These are phyloP conservation scores for Iguana delicatissima DNA, from an alignment of 2,797 vertebrate genomes.

Conservation along the genomic window DNA sequence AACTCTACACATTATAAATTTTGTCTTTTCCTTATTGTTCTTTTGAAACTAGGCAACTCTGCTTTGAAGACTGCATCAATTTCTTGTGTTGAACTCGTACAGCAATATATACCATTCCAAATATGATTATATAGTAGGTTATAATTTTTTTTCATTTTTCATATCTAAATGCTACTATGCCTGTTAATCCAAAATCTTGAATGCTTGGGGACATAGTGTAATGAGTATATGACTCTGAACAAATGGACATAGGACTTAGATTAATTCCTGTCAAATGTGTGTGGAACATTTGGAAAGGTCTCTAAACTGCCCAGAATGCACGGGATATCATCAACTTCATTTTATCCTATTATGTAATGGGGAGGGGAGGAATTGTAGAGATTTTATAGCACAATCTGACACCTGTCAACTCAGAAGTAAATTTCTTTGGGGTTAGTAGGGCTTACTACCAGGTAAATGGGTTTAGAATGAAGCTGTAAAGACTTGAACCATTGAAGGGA, in stretches of 20 bases:
- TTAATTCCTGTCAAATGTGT: neutral
- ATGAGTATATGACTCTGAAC: neutral
- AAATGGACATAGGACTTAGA: neutral
- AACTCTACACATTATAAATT: too few relatives aligned
- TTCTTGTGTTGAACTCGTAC: neutral
- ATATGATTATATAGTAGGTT: neutral
- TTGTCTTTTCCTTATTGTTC: too few relatives aligned
- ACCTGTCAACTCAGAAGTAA: neutral
- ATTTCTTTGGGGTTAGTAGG: neutral
- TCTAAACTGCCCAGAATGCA: neutral
- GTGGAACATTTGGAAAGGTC: neutral
- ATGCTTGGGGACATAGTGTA: neutral
- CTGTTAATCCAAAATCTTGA: neutral
- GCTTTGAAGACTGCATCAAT: neutral
- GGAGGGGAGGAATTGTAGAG: neutral
- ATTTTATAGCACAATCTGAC: neutral
- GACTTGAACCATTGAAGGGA: neutral
- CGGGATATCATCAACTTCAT: neutral
- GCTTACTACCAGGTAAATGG: neutral
- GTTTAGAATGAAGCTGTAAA: neutral
- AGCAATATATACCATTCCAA: neutral
- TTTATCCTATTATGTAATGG: neutral
- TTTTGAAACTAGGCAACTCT: too few relatives aligned
- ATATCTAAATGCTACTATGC: neutral
- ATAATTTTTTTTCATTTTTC: neutral